phyloP scores from a whole-genome alignment of 2,888 invertebrate species.

The Nezara viridula region DNA sequence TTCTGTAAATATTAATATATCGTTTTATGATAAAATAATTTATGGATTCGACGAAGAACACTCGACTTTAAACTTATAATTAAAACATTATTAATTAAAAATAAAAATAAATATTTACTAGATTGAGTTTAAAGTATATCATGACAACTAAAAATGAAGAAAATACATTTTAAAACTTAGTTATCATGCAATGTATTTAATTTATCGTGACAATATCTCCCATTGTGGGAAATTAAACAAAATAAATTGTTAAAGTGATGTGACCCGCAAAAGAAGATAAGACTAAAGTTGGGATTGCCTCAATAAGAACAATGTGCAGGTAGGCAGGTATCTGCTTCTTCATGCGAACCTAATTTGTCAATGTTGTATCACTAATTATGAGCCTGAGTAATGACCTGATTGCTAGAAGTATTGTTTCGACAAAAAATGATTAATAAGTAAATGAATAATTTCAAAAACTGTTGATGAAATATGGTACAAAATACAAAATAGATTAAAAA shows the following conservation, averaged over 20 bases:
- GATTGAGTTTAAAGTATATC: too few relatives aligned
- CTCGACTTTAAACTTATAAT: too few relatives aligned
- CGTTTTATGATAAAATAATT: too few relatives aligned
- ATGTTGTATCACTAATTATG: not conserved
- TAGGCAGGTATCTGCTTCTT: not conserved
- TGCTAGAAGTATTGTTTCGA: not conserved
- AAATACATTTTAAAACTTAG: not conserved
- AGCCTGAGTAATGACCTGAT: not conserved
- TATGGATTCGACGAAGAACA: too few relatives aligned
- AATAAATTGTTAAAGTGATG: not conserved
- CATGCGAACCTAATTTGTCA: not conserved
- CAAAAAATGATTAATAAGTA: not conserved
- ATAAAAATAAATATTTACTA: too few relatives aligned
- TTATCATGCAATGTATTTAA: not conserved
- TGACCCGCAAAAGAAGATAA: not conserved
- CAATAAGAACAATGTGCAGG: slow-evolving; percentile 3
- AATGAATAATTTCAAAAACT: too few relatives aligned
- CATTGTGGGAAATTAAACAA: slow-evolving; percentile 8
- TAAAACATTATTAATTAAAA: too few relatives aligned
- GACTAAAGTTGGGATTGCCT: not conserved
- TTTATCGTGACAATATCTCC: not conserved
- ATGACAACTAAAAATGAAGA: not conserved
- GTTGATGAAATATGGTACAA: too few relatives aligned
- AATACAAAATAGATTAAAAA: too few relatives aligned
- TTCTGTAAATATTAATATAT: too few relatives aligned